phyloP scores from a whole-genome alignment of 2,797 vertebrate genomes.

The Gambelia wislizenii region DNA sequence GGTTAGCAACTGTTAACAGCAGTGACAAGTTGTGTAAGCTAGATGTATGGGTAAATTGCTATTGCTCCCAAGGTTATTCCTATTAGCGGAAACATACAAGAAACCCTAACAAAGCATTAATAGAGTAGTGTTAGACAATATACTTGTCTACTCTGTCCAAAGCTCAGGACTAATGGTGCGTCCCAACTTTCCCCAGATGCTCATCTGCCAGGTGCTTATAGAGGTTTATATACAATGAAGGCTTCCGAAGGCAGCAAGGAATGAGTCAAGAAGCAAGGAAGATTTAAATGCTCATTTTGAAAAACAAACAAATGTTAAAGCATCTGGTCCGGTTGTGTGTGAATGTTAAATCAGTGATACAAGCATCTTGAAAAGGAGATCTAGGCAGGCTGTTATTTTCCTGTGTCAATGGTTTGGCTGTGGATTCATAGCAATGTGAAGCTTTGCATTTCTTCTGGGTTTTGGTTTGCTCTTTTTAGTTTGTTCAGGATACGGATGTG shows the following conservation, averaged over 20 bases:
- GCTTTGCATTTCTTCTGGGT: background rate
- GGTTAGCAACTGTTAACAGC: conserved; percentile 64
- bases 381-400: background rate
- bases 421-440: background rate
- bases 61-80: conserved; percentile 66
- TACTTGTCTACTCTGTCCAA: conserved; percentile 49
- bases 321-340: background rate
- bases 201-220: conserved; percentile 51
- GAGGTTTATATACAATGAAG: conserved; percentile 61
- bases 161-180: conserved; percentile 44
- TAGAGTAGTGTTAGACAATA: conserved; percentile 55
- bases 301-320: conserved; percentile 50
- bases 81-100: conserved; percentile 64
- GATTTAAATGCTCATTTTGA: conserved; percentile 60
- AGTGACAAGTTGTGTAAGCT: conserved; percentile 61
- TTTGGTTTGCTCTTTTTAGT: background rate
- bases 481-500: too few species aligned
- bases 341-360: conserved; percentile 12
- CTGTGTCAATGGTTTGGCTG: background rate
- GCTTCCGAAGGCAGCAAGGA: background rate
- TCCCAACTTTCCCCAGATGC: conserved; percentile 36
- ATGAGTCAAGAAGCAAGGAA: conserved; percentile 19
- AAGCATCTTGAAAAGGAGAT: background rate
- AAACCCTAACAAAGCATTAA: conserved; percentile 65
- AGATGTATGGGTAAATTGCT: conserved; percentile 67